Base-by-base conservation (phyloP, 2,113 vertebrate genomes). In the Phasianus colchicus region DNA sequence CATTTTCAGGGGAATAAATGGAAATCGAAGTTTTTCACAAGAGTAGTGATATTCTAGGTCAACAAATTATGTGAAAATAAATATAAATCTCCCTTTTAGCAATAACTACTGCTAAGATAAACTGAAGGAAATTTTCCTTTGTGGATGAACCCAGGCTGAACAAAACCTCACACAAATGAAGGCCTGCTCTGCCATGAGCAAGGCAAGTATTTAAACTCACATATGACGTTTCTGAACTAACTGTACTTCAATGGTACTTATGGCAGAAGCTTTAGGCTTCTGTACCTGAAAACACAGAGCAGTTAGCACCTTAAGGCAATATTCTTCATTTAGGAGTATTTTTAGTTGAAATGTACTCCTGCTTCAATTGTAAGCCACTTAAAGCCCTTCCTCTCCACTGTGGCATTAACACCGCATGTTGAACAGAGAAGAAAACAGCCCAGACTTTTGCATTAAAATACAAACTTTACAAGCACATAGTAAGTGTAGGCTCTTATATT, bases 401-500 rank as follows among this genome's bases (percentile, higher is more conserved):
- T 29, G 15, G n/a, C 19, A 36, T 52, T 64, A 32, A 78, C 38
- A 89, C 32, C 54, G 40, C 47, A 75, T 9, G 57, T 10, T 7
- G 1, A 77, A 88, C 32, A 67, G 58, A 72, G 89, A 93, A 66
- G 21, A 83, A 65, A 85, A 69, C 69, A 87, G 77, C 73, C 83
- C 96, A 81, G 76, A 72, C 73, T 93, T 86, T 8, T 65, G 65
- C 90, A 95, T 90, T 90, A 92, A 96, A 96, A 95, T 96, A 96
- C 83, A 95, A 87, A 86, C 93, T 95, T 93, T 93, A 96, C 96
- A 81, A 96, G 50, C 95, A 90, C 73, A 45, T 91, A 80, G 83
- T 65, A 94, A 93, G 86, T 75, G 95, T 95, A 96, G 38, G 93
- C 88, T 96, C 88, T 95, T 96, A 65, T 96, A 96, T 96, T 96